phyloP scores from a whole-genome alignment of 2,113 vertebrate species.

The Puffinus mauretanicus region DNA sequence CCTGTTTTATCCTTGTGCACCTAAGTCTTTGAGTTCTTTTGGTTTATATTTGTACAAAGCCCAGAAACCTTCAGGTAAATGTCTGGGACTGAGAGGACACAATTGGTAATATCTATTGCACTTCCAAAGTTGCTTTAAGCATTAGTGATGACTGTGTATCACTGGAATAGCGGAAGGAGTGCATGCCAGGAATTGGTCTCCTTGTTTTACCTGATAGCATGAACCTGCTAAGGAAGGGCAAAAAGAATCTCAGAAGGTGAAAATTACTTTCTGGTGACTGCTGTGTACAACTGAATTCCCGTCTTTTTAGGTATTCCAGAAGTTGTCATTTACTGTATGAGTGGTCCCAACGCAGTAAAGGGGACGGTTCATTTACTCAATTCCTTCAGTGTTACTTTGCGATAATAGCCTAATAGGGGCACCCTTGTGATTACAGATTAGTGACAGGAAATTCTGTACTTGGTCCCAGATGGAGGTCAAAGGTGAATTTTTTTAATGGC shows the following conservation, averaged over 20 bases:
- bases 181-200: background rate
- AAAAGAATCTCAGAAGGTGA: background rate
- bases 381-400: background rate
- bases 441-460: background rate
- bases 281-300: background rate
- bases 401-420: background rate
- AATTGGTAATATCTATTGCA: background rate
- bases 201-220: background rate
- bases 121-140: background rate
- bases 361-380: background rate
- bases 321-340: background rate
- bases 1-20: background rate
- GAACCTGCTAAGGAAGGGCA: background rate
- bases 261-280: background rate
- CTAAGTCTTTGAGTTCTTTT: background rate
- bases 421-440: background rate
- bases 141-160: background rate
- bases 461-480: background rate
- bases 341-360: background rate
- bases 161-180: background rate
- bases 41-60: background rate
- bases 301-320: background rate
- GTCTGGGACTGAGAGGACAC: background rate
- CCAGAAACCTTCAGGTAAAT: background rate
- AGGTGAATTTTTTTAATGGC: background rate